Conservation (phyloP, 2,113 vertebrate species). For the Spheniscus mendiculus region DNA sequence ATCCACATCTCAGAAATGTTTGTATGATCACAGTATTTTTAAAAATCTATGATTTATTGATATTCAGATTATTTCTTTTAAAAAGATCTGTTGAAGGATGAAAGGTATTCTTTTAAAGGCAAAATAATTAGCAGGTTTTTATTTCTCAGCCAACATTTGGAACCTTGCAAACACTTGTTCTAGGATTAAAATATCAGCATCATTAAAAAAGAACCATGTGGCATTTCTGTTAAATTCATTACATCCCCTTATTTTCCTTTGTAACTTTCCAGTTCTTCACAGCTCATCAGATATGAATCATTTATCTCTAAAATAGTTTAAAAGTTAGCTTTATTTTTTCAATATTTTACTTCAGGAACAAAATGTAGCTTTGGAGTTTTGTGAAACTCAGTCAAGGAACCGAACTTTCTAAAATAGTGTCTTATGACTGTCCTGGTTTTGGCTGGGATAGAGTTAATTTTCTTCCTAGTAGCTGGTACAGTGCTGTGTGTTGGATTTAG, state of each 20-base stretch:
- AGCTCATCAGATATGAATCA: background rate
- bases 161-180: background rate
- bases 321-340: background rate
- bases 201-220: background rate
- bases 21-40: background rate
- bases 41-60: background rate
- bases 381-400: background rate
- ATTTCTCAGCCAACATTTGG: background rate
- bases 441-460: too few species aligned
- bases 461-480: too few species aligned
- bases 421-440: background rate
- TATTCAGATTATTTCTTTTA: background rate
- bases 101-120: background rate
- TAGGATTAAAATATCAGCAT: conserved; percentile 31
- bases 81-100: background rate
- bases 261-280: background rate
- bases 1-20: background rate
- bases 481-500: too few species aligned
- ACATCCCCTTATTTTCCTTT: background rate
- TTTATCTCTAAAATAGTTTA: background rate
- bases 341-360: background rate
- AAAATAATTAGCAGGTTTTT: background rate
- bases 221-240: conserved; percentile 6
- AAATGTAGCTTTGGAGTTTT: background rate
- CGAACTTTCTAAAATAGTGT: background rate